Evolutionary conservation across 2,797 vertebrate genomes (phyloP).

Genomic region (Acanthurus lineatus): DNA sequence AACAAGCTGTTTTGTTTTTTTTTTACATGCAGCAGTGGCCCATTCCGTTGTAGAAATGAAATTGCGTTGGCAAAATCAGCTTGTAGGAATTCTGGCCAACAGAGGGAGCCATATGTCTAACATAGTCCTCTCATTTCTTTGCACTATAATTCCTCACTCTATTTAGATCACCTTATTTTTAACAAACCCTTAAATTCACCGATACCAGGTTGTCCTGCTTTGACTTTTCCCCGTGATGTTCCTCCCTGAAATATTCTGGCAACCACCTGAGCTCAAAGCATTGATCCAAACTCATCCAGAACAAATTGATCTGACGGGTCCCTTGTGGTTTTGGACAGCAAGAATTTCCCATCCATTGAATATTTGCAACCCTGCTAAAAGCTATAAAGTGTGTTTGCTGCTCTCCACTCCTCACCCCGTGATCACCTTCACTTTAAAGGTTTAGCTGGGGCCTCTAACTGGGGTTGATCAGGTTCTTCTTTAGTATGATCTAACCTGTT

Average conservation of each 20-base stretch:
- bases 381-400: conserved; percentile 34
- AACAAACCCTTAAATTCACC: background rate
- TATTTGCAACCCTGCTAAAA: conserved; percentile 28
- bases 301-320: conserved; percentile 27
- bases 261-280: conserved; percentile 21
- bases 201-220: background rate
- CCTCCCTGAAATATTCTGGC: background rate
- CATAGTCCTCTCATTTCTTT: background rate
- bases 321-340: background rate
- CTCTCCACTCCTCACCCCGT: conserved; percentile 38
- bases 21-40: too few species aligned
- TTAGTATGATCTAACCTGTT: conserved; percentile 36
- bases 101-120: conserved; percentile 68
- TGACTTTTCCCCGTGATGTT: conserved; percentile 9
- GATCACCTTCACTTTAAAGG: conserved; percentile 15
- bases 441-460: conserved; percentile 26
- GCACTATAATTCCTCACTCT: background rate
- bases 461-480: conserved; percentile 32
- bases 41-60: too few species aligned
- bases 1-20: too few species aligned
- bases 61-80: background rate
- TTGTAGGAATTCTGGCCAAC: conserved; percentile 43
- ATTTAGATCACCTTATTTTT: conserved; percentile 17
- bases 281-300: conserved; percentile 28
- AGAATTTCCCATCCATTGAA: conserved; percentile 23